Evolutionary conservation across 2,797 vertebrate species (phyloP).

Genomic region (Odontamblyopus lacepedii): DNA sequence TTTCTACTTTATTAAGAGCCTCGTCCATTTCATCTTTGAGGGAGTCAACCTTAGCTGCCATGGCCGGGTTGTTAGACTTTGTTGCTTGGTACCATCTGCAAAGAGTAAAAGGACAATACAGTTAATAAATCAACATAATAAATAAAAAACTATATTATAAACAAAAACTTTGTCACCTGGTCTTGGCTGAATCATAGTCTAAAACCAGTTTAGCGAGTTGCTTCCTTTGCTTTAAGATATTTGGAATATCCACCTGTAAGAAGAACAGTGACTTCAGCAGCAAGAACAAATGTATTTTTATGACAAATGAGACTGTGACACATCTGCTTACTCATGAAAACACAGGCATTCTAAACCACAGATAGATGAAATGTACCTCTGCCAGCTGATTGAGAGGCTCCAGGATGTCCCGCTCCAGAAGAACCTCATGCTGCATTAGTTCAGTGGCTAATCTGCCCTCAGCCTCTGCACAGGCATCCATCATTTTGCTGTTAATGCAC

Average conservation of each 20-base stretch:
- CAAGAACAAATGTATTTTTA: background rate
- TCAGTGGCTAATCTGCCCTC: slow-evolving; percentile 87
- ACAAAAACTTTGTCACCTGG: slow-evolving; percentile 72
- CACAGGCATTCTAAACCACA: background rate
- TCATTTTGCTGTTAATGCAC: slow-evolving; percentile 84
- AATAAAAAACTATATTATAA: background rate
- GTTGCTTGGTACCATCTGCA: slow-evolving; percentile 87
- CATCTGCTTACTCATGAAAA: slow-evolving; percentile 17
- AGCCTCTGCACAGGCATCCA: slow-evolving; percentile 90
- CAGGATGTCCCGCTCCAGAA: slow-evolving; percentile 88
- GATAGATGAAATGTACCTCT: slow-evolving; percentile 51
- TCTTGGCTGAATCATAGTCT: slow-evolving; percentile 94
- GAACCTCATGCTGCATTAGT: slow-evolving; percentile 88
- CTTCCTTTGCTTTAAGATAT: slow-evolving; percentile 95
- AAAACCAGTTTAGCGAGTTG: slow-evolving; percentile 92
- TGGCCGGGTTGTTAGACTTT: slow-evolving; percentile 90
- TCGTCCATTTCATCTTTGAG: slow-evolving; percentile 98
- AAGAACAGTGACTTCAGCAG: slow-evolving; percentile 14
- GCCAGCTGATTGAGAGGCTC: slow-evolving; percentile 85
- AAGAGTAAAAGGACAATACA: background rate
- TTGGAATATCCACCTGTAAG: slow-evolving; percentile 90
- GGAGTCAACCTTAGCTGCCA: slow-evolving; percentile 90
- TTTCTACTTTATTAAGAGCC: slow-evolving; percentile 96
- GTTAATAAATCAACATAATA: background rate
- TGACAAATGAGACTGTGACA: background rate